phyloP scores from a whole-genome alignment of 2,888 invertebrate genomes.

The Macroteleia sp. region DNA sequence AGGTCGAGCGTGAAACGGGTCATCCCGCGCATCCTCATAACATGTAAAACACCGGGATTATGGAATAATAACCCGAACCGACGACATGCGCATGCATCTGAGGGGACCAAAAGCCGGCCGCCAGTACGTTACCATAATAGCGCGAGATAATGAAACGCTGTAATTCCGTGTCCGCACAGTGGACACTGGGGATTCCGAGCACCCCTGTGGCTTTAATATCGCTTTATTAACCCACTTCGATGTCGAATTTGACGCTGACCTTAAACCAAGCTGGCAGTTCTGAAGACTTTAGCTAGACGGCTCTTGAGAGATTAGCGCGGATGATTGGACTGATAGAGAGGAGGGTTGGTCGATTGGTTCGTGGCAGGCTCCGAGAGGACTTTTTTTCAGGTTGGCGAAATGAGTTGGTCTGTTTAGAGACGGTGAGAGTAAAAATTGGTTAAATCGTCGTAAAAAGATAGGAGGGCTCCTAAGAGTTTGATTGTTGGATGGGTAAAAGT shows the following conservation, averaged over 20 bases:
- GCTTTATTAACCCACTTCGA: slow-evolving; percentile 82
- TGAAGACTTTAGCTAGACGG: slow-evolving; percentile 11
- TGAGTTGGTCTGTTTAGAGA: background rate
- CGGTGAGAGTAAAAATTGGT: background rate
- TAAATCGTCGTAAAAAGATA: background rate
- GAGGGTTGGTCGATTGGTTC: slow-evolving; percentile 15
- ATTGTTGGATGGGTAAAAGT: background rate
- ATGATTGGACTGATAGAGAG: slow-evolving; percentile 41
- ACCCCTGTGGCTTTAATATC: slow-evolving; percentile 82
- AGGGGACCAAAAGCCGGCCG: slow-evolving; percentile 4
- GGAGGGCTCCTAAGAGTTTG: background rate
- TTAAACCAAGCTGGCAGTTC: slow-evolving; percentile 29
- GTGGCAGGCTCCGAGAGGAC: slow-evolving; percentile 1
- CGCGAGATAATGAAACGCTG: slow-evolving; percentile 77
- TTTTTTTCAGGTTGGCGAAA: slow-evolving; percentile 13
- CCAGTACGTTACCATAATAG: slow-evolving; percentile 58
- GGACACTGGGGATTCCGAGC: slow-evolving; percentile 77
- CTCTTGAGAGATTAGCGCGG: slow-evolving; percentile 40
- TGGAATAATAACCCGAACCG: slow-evolving; percentile 73
- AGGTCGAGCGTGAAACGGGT: slow-evolving; percentile 74
- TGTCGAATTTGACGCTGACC: slow-evolving; percentile 38
- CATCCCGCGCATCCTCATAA: slow-evolving; percentile 71
- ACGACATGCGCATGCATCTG: background rate
- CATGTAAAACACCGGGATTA: slow-evolving; percentile 80
- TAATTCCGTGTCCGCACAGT: slow-evolving; percentile 75